Conservation (phyloP, 2,113 vertebrate species). For the Anoplopoma fimbria region DNA sequence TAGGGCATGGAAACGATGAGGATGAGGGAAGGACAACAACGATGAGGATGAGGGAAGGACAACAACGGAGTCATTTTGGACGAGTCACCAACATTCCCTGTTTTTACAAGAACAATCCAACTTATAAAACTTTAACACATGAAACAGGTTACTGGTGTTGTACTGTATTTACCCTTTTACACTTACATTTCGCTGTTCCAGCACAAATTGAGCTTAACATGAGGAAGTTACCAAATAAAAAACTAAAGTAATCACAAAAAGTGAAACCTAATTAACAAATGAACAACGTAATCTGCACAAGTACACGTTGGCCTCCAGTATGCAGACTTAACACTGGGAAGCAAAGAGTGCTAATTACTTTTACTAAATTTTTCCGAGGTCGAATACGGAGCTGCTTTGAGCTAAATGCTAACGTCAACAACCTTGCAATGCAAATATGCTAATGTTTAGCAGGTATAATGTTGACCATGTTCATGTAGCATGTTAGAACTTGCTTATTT, state of each 20-base stretch:
- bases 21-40: constrained; percentile 10
- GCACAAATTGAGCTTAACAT: not conserved
- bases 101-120: not conserved
- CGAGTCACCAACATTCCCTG: not conserved
- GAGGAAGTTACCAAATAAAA: not conserved
- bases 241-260: not conserved
- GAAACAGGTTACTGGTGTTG: not conserved
- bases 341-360: too few species aligned
- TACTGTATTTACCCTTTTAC: not conserved
- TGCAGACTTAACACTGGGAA: not conserved
- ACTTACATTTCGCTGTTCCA: not conserved
- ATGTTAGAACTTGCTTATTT: not conserved
- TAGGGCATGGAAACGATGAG: constrained; percentile 4
- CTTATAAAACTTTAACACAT: not conserved
- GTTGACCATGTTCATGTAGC: not conserved
- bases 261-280: not conserved
- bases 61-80: constrained; percentile 3
- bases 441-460: too few species aligned
- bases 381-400: not conserved
- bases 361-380: not conserved
- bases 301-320: not conserved
- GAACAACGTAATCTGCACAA: not conserved
- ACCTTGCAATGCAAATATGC: not conserved
- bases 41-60: constrained; percentile 3
- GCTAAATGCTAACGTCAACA: not conserved